These are phyloP conservation scores for Erythrocercus mccallii DNA, from an alignment of 2,113 vertebrate species.

Conservation along the genomic window DNA sequence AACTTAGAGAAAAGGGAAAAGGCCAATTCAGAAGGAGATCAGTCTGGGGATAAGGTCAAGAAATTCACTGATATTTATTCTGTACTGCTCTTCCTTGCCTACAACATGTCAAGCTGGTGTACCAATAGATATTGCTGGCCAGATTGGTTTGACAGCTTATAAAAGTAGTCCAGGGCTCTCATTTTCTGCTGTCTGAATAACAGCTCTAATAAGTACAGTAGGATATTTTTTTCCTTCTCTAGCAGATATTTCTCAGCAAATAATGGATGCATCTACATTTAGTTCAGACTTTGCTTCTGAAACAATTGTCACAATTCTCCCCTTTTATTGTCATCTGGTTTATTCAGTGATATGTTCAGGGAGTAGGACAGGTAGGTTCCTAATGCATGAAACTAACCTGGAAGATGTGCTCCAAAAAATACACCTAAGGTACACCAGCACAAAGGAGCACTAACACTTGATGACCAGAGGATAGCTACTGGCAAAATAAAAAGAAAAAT, in stretches of 20 bases:
- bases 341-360: background rate
- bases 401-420: background rate
- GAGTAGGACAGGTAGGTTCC: background rate
- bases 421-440: background rate
- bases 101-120: background rate
- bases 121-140: background rate
- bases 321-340: background rate
- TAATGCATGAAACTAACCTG: background rate
- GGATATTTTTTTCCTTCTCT: background rate
- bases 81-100: background rate
- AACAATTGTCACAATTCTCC: background rate
- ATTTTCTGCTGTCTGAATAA: background rate
- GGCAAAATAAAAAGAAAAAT: background rate
- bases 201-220: background rate
- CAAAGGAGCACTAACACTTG: rapidly evolving
- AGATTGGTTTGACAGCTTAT: background rate
- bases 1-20: background rate
- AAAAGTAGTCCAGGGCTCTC: background rate
- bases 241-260: background rate
- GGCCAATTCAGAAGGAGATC: background rate
- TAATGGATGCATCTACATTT: background rate
- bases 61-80: background rate
- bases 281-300: background rate
- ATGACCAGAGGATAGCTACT: background rate
- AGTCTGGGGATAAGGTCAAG: background rate